Percentiles rank a stretch among this genome's conserved stretches.
Conservation (phyloP, 2,797 vertebrate species). For the Gymnothorax javanicus region DNA sequence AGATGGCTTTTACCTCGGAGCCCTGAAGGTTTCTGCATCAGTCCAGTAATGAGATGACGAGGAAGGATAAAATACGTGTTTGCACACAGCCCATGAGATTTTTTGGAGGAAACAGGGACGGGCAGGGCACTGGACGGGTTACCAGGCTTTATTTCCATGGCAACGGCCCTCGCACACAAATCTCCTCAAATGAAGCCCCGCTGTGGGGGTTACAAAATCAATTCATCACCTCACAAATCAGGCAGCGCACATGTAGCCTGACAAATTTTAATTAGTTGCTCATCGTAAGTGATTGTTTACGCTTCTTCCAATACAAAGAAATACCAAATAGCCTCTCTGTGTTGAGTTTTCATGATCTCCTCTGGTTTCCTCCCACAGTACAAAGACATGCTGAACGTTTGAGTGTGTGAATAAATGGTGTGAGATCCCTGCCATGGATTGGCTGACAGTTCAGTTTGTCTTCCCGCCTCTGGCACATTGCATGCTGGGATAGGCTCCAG, state of each 20-base stretch:
- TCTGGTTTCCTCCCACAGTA: no score
- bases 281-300: neutral
- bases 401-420: no score
- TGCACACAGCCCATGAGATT: neutral
- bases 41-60: no score
- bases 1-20: no score
- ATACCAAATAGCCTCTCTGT: neutral
- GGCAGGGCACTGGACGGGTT: neutral
- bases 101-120: neutral
- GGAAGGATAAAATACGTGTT: no score
- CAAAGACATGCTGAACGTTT: no score
- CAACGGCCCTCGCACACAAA: neutral
- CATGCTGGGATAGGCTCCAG: no score
- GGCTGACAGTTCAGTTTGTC: no score
- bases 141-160: constrained; percentile 9
- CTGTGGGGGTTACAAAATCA: neutral
- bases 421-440: no score
- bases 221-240: neutral
- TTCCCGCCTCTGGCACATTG: no score
- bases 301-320: neutral
- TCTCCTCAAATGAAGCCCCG: neutral
- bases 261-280: neutral
- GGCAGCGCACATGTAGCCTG: neutral
- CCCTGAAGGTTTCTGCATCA: no score
- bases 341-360: no score